Conservation (phyloP, 1,140 invertebrate species). For the Idris sp. region DNA sequence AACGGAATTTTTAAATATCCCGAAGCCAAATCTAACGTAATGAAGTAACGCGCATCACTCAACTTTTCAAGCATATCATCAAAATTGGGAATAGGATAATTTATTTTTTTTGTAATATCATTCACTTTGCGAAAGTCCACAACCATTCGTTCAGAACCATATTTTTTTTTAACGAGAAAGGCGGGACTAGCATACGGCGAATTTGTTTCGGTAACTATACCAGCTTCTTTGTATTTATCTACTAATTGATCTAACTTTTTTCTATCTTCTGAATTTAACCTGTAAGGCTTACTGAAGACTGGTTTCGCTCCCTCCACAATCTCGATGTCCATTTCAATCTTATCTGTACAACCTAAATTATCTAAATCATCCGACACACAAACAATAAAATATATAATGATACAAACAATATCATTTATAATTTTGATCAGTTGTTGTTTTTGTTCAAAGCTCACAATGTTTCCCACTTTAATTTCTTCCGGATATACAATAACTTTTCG, state of each 20-base stretch:
- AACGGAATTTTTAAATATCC: too few species aligned
- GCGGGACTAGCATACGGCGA: too few species aligned
- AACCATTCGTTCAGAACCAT: too few species aligned
- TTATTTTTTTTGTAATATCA: too few species aligned
- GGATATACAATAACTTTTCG: neutral
- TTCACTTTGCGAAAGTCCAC: too few species aligned
- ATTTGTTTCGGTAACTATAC: too few species aligned
- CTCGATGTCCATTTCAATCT: neutral
- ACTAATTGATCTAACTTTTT: neutral
- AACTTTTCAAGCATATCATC: too few species aligned
- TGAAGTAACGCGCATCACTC: too few species aligned
- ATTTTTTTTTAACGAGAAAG: too few species aligned
- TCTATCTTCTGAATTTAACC: neutral
- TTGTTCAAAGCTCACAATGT: neutral
- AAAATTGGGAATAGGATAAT: neutral
- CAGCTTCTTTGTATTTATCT: too few species aligned
- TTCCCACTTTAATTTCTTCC: neutral
- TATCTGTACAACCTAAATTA: neutral
- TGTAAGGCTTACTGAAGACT: neutral
- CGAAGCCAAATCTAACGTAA: too few species aligned
- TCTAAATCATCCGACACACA: neutral
- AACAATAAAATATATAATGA: too few species aligned
- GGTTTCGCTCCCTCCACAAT: neutral
- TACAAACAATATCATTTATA: neutral
- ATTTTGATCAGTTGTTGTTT: neutral